Percentiles rank a stretch among this genome's conserved stretches.
Evolutionary conservation across 2,888 invertebrate genomes (phyloP).

Genomic region (Drosophila kambysellisi): DNA sequence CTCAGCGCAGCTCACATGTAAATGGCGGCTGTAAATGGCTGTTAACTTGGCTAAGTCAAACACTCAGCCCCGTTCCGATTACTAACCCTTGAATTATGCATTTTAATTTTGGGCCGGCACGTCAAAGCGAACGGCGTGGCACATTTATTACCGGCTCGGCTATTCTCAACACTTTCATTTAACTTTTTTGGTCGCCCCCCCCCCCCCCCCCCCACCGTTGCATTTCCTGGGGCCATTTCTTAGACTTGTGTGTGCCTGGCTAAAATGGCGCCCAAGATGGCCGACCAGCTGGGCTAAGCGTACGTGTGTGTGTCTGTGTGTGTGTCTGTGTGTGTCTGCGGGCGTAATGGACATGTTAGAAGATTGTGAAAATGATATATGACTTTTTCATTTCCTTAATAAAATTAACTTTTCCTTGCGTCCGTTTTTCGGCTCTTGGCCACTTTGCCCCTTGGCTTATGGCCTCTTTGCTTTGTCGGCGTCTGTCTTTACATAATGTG

Average conservation of each 20-base stretch:
- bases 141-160: conserved; percentile 71
- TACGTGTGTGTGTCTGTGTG: conserved; percentile 2
- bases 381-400: conserved; percentile 81
- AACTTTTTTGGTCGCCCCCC: conserved; percentile 55
- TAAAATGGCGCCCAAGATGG: conserved; percentile 58
- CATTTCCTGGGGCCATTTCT: conserved; percentile 66
- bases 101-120: conserved; percentile 68
- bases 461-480: conserved; percentile 4
- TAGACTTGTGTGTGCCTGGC: conserved; percentile 33
- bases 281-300: conserved; percentile 40
- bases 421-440: conserved; percentile 22
- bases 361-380: conserved; percentile 78
- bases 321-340: conserved; percentile 32
- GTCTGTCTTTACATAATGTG: conserved; percentile 69
- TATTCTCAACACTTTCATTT: conserved; percentile 75
- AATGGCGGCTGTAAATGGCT: conserved; percentile 63
- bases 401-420: conserved; percentile 74
- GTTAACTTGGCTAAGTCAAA: conserved; percentile 32
- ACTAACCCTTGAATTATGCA: conserved; percentile 71
- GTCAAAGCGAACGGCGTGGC: conserved; percentile 64
- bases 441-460: conserved; percentile 3
- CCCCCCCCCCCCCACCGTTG: conserved; percentile 63
- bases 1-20: conserved; percentile 61
- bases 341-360: conserved; percentile 80
- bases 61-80: conserved; percentile 5